Conservation (phyloP, 2,888 invertebrate genomes). For the Salticus scenicus region DNA sequence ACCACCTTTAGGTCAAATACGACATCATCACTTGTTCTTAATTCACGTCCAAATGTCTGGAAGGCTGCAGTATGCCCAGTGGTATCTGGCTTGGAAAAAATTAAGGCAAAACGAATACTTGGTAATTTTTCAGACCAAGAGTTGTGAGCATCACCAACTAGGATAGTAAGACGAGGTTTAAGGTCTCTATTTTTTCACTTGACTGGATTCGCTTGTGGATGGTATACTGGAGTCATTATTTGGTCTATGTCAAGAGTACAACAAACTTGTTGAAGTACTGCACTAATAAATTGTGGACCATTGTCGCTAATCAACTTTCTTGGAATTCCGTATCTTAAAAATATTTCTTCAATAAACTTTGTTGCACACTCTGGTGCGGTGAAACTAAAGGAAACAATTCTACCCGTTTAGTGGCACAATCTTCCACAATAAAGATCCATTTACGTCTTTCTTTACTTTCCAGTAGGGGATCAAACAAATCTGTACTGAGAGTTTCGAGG, state of each 20-base stretch:
- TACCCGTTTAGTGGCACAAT: too few relatives aligned
- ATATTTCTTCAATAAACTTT: constrained; percentile 22
- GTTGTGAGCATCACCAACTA: constrained; percentile 11
- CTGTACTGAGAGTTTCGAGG: not conserved
- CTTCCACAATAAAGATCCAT: too few relatives aligned
- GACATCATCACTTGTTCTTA: constrained; percentile 25
- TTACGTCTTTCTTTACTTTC: not conserved
- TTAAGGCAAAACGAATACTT: constrained; percentile 31
- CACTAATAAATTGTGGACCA: too few relatives aligned
- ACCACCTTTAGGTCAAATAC: not conserved
- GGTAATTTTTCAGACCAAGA: constrained; percentile 24
- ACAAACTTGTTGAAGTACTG: not conserved
- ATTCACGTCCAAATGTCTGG: constrained; percentile 18
- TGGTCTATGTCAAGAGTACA: constrained; percentile 13
- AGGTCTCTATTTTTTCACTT: constrained; percentile 39
- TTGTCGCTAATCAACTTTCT: too few relatives aligned
- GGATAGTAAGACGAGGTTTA: constrained; percentile 29
- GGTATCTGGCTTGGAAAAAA: not conserved
- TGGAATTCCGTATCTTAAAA: constrained; percentile 44
- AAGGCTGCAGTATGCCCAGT: constrained; percentile 14
- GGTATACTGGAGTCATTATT: constrained; percentile 17
- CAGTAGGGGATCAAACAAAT: constrained; percentile 4
- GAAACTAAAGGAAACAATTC: not conserved
- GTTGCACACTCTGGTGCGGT: not conserved
- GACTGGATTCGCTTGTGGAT: constrained; percentile 49